phyloP scores from a whole-genome alignment of 2,888 invertebrate species.

The Enchytraeus crypticus region DNA sequence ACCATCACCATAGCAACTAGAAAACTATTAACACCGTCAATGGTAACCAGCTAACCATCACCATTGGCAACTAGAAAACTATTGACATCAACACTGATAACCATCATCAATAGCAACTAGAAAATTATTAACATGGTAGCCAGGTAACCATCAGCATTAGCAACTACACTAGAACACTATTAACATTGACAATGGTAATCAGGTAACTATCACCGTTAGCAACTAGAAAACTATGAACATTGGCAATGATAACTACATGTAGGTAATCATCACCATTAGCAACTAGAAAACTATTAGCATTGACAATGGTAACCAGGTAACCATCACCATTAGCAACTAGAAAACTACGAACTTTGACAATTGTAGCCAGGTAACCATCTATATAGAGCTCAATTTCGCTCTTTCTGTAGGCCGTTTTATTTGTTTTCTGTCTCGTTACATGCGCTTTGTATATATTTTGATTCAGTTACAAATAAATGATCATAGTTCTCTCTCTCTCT shows the following conservation, averaged over 20 bases:
- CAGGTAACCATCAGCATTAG: slow-evolving; percentile 31
- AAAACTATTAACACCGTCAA: not conserved
- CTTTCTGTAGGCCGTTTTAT: no score
- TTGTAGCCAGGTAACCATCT: not conserved
- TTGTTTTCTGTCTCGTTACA: no score
- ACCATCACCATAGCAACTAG: slow-evolving; percentile 10
- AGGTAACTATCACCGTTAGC: not conserved
- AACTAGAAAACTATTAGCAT: no score
- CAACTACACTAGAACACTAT: not conserved
- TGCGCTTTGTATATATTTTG: no score
- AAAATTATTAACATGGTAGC: slow-evolving; percentile 34
- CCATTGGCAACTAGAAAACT: not conserved
- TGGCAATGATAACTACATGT: no score
- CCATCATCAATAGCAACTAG: not conserved
- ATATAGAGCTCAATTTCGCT: no score
- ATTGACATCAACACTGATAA: not conserved
- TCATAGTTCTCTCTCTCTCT: no score
- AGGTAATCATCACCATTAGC: not conserved
- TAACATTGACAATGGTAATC: not conserved
- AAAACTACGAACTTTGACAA: not conserved
- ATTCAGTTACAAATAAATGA: no score
- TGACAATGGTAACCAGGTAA: slow-evolving; percentile 40
- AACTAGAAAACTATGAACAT: not conserved
- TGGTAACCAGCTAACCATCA: not conserved
- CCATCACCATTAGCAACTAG: no score